These are phyloP conservation scores for Sympetrum striolatum DNA, from an alignment of 2,888 invertebrate genomes.

Conservation along the genomic window DNA sequence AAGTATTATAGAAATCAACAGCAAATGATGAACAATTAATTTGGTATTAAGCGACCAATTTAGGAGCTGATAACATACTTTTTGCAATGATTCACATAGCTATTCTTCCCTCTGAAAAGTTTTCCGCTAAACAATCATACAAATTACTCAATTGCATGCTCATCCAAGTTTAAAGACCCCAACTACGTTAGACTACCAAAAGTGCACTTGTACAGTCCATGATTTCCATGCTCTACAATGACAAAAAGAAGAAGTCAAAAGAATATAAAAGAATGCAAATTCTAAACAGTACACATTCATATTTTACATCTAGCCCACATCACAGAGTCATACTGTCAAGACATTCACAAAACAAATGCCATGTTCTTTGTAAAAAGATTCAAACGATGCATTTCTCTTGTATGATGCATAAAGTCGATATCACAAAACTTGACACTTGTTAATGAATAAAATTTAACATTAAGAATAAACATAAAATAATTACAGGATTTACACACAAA, in stretches of 20 bases:
- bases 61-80: background rate
- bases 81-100: background rate
- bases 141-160: conserved; percentile 29
- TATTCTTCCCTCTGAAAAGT: background rate
- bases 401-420: conserved; percentile 8
- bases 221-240: conserved; percentile 41
- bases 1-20: background rate
- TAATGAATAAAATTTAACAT: conserved; percentile 42
- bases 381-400: conserved; percentile 36
- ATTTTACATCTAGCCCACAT: conserved; percentile 29
- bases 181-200: conserved; percentile 23
- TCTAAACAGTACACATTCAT: conserved; percentile 45
- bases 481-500: conserved; percentile 38
- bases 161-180: conserved; percentile 18
- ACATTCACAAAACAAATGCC: conserved; percentile 15
- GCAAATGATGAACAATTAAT: background rate
- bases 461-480: conserved; percentile 33
- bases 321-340: conserved; percentile 24
- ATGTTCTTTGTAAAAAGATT: conserved; percentile 9
- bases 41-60: background rate
- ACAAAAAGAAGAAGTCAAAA: conserved; percentile 46
- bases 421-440: conserved; percentile 21
- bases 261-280: conserved; percentile 49
- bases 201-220: conserved; percentile 41
- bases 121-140: background rate